Evolutionary conservation across 2,888 invertebrate genomes (phyloP).

Genomic region (Drosophila hawaiiensis): DNA sequence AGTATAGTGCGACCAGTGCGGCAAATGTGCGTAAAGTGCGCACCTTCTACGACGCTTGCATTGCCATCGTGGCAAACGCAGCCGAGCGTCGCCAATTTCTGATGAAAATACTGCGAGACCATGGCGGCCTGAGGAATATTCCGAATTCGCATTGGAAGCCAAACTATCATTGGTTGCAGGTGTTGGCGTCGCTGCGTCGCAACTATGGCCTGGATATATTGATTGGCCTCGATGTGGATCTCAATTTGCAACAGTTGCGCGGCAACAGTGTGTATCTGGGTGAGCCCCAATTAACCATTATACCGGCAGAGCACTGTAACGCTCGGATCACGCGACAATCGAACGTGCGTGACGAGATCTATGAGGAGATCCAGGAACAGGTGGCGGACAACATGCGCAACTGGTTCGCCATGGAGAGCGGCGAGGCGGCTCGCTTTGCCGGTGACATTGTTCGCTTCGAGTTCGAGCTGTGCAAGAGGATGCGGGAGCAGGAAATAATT

Average conservation of each 20-base stretch:
- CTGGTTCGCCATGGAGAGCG: conserved; percentile 74
- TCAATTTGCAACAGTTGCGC: conserved; percentile 66
- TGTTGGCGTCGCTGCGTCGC: conserved; percentile 68
- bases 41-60: conserved; percentile 78
- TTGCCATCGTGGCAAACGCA: conserved; percentile 55
- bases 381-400: conserved; percentile 73
- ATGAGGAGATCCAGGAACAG: conserved; percentile 66
- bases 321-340: conserved; percentile 47
- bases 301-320: conserved; percentile 75
- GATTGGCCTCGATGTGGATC: conserved; percentile 78
- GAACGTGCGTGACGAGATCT: conserved; percentile 55
- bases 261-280: conserved; percentile 76
- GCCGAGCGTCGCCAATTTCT: conserved; percentile 64
- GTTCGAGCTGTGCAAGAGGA: conserved; percentile 75
- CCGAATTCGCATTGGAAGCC: conserved; percentile 73
- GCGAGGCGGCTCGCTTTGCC: conserved; percentile 70
- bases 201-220: conserved; percentile 81
- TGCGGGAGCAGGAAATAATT: conserved; percentile 59
- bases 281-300: conserved; percentile 75
- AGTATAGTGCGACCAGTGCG: conserved; percentile 24
- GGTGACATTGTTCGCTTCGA: conserved; percentile 81
- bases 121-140: conserved; percentile 76
- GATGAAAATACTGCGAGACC: conserved; percentile 60
- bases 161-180: conserved; percentile 76
- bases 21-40: conserved; percentile 69